Evolutionary conservation across 1,140 invertebrate species (phyloP), one percentile per base, ranked within the genome.

Genomic region (Bicyclus anynana): DNA sequence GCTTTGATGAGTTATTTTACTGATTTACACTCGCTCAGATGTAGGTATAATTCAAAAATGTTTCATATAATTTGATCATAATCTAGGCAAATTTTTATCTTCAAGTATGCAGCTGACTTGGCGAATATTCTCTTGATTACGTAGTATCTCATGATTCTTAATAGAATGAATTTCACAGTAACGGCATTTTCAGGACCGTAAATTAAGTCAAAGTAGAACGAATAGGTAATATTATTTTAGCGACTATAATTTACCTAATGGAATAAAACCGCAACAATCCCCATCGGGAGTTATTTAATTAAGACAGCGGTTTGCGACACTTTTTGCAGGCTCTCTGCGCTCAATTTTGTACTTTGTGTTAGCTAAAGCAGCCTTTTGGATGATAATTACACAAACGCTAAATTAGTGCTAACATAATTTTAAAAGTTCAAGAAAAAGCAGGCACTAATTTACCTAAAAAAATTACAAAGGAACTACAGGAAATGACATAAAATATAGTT

Each of bases 191-290:
- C 18, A 16, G 10, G 20, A 20, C 40, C 40, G 40, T 44, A 44
- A 44, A 44, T 44, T 44, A 44, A 44, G 40, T 44, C 40, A 44
- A 33, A 33, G 16, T 4, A n/a, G 6, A 44, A 38, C 13, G 56
- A 59, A 48, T 44, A 54, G 55, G 51, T 62, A 42, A 65, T 69
- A 69, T 65, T 60, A 67, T 67, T 73, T n/a, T 69, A 56, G 54
- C 53, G 65, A 62, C 54, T 53, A 48, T 68, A 58, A 71, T 82
- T 80, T 70, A 46, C 53, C 38, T 76, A 78, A 82, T 82, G 77
- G 73, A 76, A 72, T 50, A 42, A 59, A 62, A 62, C 49, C 61
- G 53, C 58, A 48, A 69, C 59, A 65, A 64, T 63, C 58, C 47
- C 37, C 27, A 47, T 47, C 27, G 56, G 67, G 48, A 37, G 47